phyloP scores from a whole-genome alignment of 2,113 vertebrate species.

The Thamnaconus septentrionalis region DNA sequence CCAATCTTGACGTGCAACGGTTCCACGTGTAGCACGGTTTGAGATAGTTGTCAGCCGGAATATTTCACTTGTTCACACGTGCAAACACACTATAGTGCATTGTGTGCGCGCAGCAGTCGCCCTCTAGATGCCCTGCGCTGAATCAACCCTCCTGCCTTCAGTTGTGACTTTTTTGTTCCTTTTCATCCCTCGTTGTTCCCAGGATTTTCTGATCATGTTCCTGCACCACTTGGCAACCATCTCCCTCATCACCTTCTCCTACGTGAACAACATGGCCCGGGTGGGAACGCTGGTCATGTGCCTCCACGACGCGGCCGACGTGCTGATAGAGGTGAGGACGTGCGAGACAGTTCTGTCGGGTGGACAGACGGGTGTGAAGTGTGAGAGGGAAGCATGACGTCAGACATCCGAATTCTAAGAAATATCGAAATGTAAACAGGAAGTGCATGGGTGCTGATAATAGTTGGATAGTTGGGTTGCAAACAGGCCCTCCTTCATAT shows the following conservation, averaged over 20 bases:
- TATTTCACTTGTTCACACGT: background rate
- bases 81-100: background rate
- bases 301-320: constrained; percentile 88
- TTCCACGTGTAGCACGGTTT: no score
- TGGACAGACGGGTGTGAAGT: background rate
- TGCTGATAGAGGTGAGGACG: constrained; percentile 90
- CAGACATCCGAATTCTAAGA: no score
- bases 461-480: no score
- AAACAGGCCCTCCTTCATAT: no score
- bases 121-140: background rate
- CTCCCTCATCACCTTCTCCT: constrained; percentile 89
- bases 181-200: constrained; percentile 42
- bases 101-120: constrained; percentile 4
- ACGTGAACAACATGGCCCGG: constrained; percentile 93
- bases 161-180: constrained; percentile 20
- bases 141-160: constrained; percentile 6
- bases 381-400: background rate
- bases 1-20: no score
- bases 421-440: no score
- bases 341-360: background rate
- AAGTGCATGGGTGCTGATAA: no score
- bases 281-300: constrained; percentile 90
- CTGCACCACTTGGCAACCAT: constrained; percentile 89
- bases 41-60: no score
- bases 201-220: constrained; percentile 97